These are phyloP conservation scores for Cyphomyrus discorhynchus DNA, from an alignment of 2,113 vertebrate species.

Conservation along the genomic window DNA sequence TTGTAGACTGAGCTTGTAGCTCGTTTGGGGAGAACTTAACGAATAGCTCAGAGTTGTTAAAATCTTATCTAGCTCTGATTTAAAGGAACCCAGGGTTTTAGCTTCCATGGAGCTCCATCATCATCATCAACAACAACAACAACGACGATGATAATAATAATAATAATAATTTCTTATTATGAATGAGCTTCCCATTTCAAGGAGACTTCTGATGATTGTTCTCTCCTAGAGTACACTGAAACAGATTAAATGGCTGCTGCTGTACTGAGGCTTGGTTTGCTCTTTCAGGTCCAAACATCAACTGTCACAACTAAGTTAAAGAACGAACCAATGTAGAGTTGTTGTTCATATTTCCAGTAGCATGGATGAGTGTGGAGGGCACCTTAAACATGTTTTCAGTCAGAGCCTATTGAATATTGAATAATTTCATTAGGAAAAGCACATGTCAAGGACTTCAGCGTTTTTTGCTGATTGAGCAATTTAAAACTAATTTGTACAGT, in stretches of 20 bases:
- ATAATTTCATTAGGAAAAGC: not conserved
- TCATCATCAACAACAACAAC: conserved; percentile 23
- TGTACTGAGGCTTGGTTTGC: conserved; percentile 29
- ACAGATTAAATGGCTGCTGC: conserved; percentile 35
- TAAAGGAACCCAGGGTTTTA: too few species aligned
- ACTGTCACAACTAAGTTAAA: conserved; percentile 27
- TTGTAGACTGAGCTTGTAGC: not conserved
- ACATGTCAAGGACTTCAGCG: not conserved
- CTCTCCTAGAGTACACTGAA: conserved; percentile 24
- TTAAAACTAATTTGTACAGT: not conserved
- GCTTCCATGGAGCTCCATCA: not conserved
- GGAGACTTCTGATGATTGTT: conserved; percentile 46
- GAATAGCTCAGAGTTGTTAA: too few species aligned
- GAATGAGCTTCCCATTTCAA: conserved; percentile 44
- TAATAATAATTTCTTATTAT: conserved; percentile 35
- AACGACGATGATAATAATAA: too few species aligned
- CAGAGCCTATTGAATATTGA: not conserved
- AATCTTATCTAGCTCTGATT: too few species aligned
- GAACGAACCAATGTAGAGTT: conserved; percentile 18
- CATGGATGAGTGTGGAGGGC: not conserved
- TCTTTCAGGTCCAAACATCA: conserved; percentile 7
- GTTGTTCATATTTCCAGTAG: conserved; percentile 1
- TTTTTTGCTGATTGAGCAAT: not conserved
- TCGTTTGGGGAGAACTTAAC: too few species aligned
- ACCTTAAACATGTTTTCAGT: not conserved